Percentiles rank a stretch among this genome's conserved stretches.
Evolutionary conservation across 2,113 vertebrate species (phyloP).

Genomic region (Hippolais icterina): DNA sequence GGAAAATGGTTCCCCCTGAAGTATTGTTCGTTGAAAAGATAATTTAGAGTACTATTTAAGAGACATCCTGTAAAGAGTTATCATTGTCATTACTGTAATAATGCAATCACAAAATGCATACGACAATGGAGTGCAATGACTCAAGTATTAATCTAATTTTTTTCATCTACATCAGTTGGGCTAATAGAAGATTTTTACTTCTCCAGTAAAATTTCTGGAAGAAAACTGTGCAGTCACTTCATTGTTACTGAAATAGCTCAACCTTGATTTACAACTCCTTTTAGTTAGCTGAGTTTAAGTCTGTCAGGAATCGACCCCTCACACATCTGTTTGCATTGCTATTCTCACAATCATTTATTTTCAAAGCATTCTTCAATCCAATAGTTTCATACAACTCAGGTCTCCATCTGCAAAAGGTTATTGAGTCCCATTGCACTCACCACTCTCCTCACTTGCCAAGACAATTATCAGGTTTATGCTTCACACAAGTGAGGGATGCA

Average conservation of each 20-base stretch:
- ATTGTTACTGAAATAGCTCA: neutral
- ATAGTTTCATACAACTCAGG: neutral
- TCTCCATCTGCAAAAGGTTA: neutral
- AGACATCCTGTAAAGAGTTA: neutral
- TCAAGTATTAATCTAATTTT: neutral
- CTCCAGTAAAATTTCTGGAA: neutral
- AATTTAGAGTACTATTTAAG: neutral
- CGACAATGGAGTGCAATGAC: neutral
- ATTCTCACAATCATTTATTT: neutral
- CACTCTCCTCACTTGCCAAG: neutral
- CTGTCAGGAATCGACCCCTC: neutral
- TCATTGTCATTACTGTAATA: neutral
- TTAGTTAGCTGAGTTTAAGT: neutral
- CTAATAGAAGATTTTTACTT: neutral
- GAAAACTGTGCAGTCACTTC: neutral
- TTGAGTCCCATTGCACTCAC: neutral
- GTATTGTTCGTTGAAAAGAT: neutral
- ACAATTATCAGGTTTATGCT: neutral
- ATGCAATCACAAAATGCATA: neutral
- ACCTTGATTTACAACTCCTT: neutral
- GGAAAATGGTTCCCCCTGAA: neutral
- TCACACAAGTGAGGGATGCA: neutral
- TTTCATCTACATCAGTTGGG: neutral
- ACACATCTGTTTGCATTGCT: neutral
- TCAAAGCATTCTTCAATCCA: neutral